Base-by-base conservation (phyloP, 64 coral and sea anemone species). In the Pocillopora verrucosa region DNA sequence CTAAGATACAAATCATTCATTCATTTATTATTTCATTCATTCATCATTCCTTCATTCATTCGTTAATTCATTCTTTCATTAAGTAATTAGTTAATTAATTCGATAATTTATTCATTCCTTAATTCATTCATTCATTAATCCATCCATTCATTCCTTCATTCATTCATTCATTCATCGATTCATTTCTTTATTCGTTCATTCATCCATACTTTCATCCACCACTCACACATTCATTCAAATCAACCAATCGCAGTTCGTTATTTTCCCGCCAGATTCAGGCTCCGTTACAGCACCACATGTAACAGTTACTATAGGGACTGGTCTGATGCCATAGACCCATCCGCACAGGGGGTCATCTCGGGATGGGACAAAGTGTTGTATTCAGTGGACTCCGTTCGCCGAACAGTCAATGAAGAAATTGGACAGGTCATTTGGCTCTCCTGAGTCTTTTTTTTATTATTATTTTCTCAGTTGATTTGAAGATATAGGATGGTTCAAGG, bases 281-380 rank as follows among this genome's bases (percentile, higher is more conserved):
- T 98, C 65, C 90, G 96, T 22, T 98, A 98, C 86, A 98, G 96
- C 24, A 87, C 90, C 60, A 95, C 93, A 24, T 98, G 93, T 84
- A 92, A 98, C 88, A 92, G 88, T 25, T 98, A 98, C 76, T 94
- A 98, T 70, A 94, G 93, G 62, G 96, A 98, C 81, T 93, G 93
- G 96, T 72, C 78, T 9, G 86, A 95, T 68, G 65, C 63, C 59
- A 93, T 98, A 41, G 82, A 92, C 79, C 91, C 93, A 63, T 87
- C 90, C 19, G 89, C 90, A 19, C 75, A 70, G 25, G 92, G 87
- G 14, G 88, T 93, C n/a, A 72, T 95, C 20, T 76, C 93, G 2
- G 86, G 93, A 61, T 98, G 96, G 96, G 87, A 95, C 45, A 90
- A 87, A 35, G 96, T 84, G n/a, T 76, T 98, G 9, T 98, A 84